Percentiles rank a stretch among this genome's conserved stretches.
Conservation (phyloP, 2,797 vertebrate genomes). For the Pteronotus mesoamericanus region DNA sequence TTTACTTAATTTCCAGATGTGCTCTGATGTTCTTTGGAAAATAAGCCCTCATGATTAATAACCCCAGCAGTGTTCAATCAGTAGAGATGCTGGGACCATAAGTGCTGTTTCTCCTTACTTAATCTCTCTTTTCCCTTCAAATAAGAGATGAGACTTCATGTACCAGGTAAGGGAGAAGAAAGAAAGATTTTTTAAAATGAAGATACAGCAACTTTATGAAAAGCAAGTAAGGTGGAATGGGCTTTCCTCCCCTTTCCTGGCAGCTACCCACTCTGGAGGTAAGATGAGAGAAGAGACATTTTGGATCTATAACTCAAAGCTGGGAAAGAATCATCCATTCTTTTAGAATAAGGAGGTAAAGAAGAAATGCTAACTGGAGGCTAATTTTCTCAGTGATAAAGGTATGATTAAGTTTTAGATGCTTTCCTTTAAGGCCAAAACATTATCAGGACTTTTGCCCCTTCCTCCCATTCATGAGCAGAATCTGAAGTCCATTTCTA, state of each 20-base stretch:
- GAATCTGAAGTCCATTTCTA: not conserved
- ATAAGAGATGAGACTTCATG: not conserved
- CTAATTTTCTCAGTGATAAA: not conserved
- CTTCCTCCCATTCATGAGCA: not conserved
- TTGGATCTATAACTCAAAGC: not conserved
- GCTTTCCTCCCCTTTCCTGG: not conserved
- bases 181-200: not conserved
- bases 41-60: conserved; percentile 39
- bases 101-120: not conserved
- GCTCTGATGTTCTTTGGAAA: conserved; percentile 54
- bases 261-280: not conserved
- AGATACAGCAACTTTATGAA: not conserved
- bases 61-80: conserved; percentile 28
- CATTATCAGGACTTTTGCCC: not conserved
- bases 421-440: not conserved
- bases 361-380: not conserved
- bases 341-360: not conserved
- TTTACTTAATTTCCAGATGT: conserved; percentile 72
- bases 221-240: not conserved
- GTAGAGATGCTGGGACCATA: not conserved
- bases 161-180: not conserved
- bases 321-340: not conserved
- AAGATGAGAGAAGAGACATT: not conserved
- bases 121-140: not conserved
- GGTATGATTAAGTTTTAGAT: not conserved